These are phyloP conservation scores for Apis laboriosa DNA, from an alignment of 1,140 invertebrate species.

Conservation along the genomic window DNA sequence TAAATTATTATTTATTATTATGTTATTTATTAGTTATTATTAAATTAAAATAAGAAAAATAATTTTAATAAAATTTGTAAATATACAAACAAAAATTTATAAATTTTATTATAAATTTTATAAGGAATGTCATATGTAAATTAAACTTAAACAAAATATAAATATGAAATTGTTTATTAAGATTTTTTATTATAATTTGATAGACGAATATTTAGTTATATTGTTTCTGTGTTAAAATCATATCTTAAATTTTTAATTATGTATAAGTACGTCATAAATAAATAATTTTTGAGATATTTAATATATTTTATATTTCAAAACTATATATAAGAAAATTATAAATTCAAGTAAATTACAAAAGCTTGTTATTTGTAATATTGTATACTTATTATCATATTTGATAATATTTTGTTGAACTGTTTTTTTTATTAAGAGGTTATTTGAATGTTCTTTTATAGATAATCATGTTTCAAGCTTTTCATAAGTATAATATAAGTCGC, in stretches of 20 bases:
- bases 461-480: conserved; percentile 26
- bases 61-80: too few relatives aligned
- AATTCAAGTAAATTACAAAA: not conserved
- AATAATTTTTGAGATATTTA: not conserved
- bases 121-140: not conserved
- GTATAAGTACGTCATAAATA: not conserved
- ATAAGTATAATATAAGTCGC: conserved; percentile 18
- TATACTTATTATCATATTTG: not conserved
- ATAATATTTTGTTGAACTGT: not conserved
- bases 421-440: conserved; percentile 17
- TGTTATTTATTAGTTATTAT: too few relatives aligned
- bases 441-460: conserved; percentile 6
- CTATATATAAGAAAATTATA: not conserved
- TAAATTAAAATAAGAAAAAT: not conserved
- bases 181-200: not conserved
- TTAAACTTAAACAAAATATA: not conserved
- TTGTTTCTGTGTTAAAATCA: not conserved
- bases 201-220: not conserved
- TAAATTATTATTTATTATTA: not conserved
- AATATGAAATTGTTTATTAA: not conserved
- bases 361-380: not conserved
- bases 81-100: too few relatives aligned
- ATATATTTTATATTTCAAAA: not conserved
- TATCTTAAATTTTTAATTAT: not conserved
- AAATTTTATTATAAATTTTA: too few relatives aligned